These are phyloP conservation scores for Nemurella pictetii DNA, from an alignment of 2,888 invertebrate genomes.

Conservation along the genomic window DNA sequence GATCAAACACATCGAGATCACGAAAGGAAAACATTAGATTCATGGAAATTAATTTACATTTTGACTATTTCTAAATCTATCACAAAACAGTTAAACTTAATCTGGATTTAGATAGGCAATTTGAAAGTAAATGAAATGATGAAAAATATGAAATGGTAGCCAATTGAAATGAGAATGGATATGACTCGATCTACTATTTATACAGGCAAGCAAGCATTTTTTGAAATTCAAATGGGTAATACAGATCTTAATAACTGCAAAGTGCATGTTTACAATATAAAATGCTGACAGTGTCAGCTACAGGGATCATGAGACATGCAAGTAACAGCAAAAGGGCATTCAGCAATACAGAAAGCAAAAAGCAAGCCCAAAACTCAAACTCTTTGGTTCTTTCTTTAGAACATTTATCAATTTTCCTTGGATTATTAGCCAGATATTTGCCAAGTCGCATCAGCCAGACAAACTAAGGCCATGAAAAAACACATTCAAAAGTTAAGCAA, in stretches of 20 bases:
- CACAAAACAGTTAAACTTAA: neutral
- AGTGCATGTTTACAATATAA: neutral
- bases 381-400: neutral
- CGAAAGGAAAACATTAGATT: constrained; percentile 7
- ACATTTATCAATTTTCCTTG: neutral
- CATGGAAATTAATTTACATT: constrained; percentile 9
- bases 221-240: neutral
- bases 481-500: neutral
- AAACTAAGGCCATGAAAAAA: neutral
- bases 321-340: neutral
- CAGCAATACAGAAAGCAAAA: neutral
- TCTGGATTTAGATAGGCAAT: neutral
- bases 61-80: neutral
- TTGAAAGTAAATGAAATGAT: neutral
- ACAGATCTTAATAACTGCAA: neutral
- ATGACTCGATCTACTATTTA: neutral
- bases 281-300: neutral
- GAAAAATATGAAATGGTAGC: neutral
- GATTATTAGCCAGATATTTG: neutral
- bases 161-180: neutral
- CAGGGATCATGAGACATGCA: neutral
- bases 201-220: neutral
- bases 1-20: neutral
- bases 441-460: neutral
- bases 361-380: neutral